Conservation (phyloP, 2,113 vertebrate genomes). For the Sinocyclocheilus anophthalmus region DNA sequence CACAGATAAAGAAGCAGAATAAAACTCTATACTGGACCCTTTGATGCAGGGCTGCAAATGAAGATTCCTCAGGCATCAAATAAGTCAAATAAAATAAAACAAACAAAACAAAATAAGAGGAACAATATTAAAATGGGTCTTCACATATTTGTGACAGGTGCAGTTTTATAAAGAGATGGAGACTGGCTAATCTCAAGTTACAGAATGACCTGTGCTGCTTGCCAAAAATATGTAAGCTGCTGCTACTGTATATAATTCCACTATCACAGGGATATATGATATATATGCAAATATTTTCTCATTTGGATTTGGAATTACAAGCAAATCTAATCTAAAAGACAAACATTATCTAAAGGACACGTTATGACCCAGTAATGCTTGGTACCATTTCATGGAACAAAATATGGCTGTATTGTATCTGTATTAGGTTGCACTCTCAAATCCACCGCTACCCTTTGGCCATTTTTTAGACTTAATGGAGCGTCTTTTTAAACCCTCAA, state of each 20-base stretch:
- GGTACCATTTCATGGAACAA: background rate
- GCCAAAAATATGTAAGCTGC: background rate
- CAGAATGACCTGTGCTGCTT: background rate
- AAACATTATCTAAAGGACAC: background rate
- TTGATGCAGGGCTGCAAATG: background rate
- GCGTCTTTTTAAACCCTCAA: slow-evolving; percentile 22
- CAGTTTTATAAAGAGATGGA: background rate
- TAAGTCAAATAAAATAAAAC: background rate
- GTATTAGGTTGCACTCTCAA: slow-evolving; percentile 22
- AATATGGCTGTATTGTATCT: background rate
- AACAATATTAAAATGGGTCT: background rate
- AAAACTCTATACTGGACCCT: background rate
- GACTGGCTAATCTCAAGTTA: background rate
- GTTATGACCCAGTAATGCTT: background rate
- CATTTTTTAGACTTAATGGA: background rate
- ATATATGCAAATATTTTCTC: background rate
- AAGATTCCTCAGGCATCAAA: background rate
- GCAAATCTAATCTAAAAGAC: background rate
- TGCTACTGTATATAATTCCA: background rate
- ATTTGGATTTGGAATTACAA: background rate
- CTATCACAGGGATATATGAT: background rate
- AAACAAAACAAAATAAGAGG: background rate
- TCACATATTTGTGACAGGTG: background rate
- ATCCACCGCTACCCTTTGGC: background rate
- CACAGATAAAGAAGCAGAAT: background rate